These are phyloP conservation scores for Octonoba sinensis DNA, from an alignment of 2,888 invertebrate species.

Conservation along the genomic window DNA sequence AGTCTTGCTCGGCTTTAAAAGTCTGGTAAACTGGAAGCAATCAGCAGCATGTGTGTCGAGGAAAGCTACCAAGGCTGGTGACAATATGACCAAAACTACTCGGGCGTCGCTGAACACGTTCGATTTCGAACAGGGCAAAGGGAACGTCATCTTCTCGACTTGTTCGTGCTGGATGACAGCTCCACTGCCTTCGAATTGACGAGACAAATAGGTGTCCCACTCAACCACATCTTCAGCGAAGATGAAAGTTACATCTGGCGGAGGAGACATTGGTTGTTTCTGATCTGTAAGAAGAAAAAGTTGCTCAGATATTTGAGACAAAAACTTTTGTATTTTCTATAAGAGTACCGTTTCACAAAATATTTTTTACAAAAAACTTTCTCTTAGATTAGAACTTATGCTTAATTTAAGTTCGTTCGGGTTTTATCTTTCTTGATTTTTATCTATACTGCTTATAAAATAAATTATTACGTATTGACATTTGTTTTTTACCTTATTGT, in stretches of 20 bases:
- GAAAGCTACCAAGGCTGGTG: conserved; percentile 60
- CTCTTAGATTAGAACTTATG: too few species aligned
- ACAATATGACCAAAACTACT: conserved; percentile 58
- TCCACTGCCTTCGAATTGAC: conserved; percentile 51
- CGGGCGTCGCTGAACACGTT: conserved; percentile 45
- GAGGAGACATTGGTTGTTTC: conserved; percentile 14
- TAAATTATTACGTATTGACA: too few species aligned
- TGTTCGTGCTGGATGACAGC: conserved; percentile 36
- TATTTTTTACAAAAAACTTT: too few species aligned
- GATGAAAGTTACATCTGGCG: conserved; percentile 63
- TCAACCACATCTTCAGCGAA: conserved; percentile 63
- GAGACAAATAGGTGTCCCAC: conserved; percentile 62
- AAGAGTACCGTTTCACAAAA: too few species aligned
- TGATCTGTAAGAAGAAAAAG: conserved; percentile 21
- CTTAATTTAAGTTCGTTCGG: too few species aligned
- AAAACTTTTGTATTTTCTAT: neutral
- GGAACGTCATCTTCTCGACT: conserved; percentile 59
- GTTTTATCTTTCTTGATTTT: too few species aligned
- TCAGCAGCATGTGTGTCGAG: conserved; percentile 57
- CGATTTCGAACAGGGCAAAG: conserved; percentile 27
- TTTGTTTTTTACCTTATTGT: too few species aligned
- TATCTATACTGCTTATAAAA: too few species aligned
- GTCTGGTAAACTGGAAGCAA: conserved; percentile 73
- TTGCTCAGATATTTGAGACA: neutral
- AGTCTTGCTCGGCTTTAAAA: conserved; percentile 80